Base-by-base conservation (phyloP, 2,888 invertebrate genomes). In the Lucinisca nassula region DNA sequence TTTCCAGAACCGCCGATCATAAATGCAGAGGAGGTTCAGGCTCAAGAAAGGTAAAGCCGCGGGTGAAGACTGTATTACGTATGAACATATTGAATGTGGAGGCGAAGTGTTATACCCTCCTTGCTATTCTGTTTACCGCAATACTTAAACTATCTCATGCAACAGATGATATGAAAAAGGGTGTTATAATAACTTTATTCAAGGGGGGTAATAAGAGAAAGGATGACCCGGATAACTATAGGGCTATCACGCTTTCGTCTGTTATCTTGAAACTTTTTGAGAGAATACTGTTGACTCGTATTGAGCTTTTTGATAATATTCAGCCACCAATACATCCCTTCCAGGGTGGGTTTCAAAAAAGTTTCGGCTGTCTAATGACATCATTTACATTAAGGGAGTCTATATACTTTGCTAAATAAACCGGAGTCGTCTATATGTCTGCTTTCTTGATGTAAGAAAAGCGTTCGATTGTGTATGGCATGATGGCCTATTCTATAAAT, bases 401-500 rank as follows among this genome's bases (percentile, higher is more conserved):
- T 12, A 45, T 45, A 45, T 45, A 12, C 45, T 45, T 12, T 45
- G 45, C 45, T 17, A 45, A 45, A 45, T 8, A 45, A 17, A 45
- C 8, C 17, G 45, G 45, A n/a, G n/a, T n/a, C n/a, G n/a, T n/a
- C n/a, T n/a, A n/a, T n/a, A n/a, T n/a, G 80, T 79, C 4, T 76
- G 40, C 27, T 85, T 74, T 51, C n/a, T 85, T 37, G 81, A 85
- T 37, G 79, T 80, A 2, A 38, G 74, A 24, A 85, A 79, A 51
- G 83, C 78, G 6, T 83, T 78, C 51, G 78, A 78, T 35, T 38
- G 55, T 58, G 84, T 84, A 40, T 81, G 74, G 85, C 80, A 85
- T 38, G 51, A 78, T 27, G 84, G 82, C 4, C 61, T 84, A 27
- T 61, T 82, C 17, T 76, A 38, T 27, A 84, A 87, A 67, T 40